Evolutionary conservation across 92 coral and sea anemone species (phyloP).

Genomic region (Umimayanthus chanpuru): DNA sequence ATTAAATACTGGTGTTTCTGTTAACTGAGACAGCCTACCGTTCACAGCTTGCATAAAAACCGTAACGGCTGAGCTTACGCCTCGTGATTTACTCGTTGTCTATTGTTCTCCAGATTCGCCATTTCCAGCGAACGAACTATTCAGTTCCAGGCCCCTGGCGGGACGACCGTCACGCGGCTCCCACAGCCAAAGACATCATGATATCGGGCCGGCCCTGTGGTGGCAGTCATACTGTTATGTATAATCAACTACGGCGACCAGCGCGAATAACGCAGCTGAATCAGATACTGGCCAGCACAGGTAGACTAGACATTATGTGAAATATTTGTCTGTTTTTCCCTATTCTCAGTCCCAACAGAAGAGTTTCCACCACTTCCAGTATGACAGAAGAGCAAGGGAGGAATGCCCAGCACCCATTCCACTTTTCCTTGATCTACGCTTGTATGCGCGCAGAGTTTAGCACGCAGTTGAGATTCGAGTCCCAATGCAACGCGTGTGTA

Average conservation of each 20-base stretch:
- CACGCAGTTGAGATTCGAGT: too few relatives aligned
- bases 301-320: not conserved
- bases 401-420: too few relatives aligned
- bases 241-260: constrained; percentile 77
- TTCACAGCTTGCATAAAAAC: too few relatives aligned
- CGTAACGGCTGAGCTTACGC: not conserved
- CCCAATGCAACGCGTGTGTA: too few relatives aligned
- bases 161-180: constrained; percentile 23
- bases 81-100: not conserved
- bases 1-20: too few relatives aligned
- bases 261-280: constrained; percentile 73
- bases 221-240: constrained; percentile 91
- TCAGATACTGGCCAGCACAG: constrained; percentile 61
- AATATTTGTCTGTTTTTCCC: not conserved
- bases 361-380: too few relatives aligned
- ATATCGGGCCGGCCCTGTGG: constrained; percentile 89
- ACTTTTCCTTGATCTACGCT: too few relatives aligned
- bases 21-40: too few relatives aligned
- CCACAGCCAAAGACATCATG: constrained; percentile 63
- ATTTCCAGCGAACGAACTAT: constrained; percentile 66
- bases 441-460: too few relatives aligned
- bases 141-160: constrained; percentile 58
- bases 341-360: not conserved
- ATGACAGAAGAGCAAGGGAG: too few relatives aligned
- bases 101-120: constrained; percentile 64